Evolutionary conservation across 2,888 invertebrate genomes (phyloP), one percentile per base, ranked within the genome.

Genomic region (Deilephila elpenor): DNA sequence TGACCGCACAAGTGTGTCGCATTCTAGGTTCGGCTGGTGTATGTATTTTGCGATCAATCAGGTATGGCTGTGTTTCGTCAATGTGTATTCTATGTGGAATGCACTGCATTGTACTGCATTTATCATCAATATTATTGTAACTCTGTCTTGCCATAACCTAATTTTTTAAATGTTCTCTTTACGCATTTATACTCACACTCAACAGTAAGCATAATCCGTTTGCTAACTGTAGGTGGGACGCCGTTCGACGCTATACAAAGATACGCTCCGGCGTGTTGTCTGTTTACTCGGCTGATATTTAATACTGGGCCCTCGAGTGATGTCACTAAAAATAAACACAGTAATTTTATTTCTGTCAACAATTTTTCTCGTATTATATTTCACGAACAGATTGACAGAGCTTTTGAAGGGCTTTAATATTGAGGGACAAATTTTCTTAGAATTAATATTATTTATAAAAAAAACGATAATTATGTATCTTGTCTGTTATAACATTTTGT

Each of bases 211-310:
- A 97, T 97, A 83, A 98, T 98, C 84, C 98, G 94, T 90, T 98
- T 98, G 95, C 98, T 98, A 80, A 98, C 97, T 53, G 98, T 97
- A 0, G 98, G 98, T 17, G 98, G 98, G 20, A 97, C 96, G 11
- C 97, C 97, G 84, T 98, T 98, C 59, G 97, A 97, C 1, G 97
- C 97, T 78, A 97, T 97, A 88, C 97, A 97, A 51, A 97, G 91
- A 87, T 97, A 97, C 59, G 97, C 96, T 14, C 97, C 97, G 95
- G 98, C 98, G 86, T 97, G 97, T 75, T 97, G 96, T 77, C 97
- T 93, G 79, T 96, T 97, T 67, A 97, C 96, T 72, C 96, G 95
- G 74, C 96, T 96, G 81, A 97, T 96, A 83, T 96, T 96, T 82
- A 97, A 91, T 77, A 96, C 95, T 3, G 96, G 94, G 0, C 97